A percentile compares a stretch with the other conserved stretches of the same genome.
These are phyloP conservation scores for Lasioglossum figueresi DNA, from an alignment of 2,888 invertebrate species.

Conservation along the genomic window DNA sequence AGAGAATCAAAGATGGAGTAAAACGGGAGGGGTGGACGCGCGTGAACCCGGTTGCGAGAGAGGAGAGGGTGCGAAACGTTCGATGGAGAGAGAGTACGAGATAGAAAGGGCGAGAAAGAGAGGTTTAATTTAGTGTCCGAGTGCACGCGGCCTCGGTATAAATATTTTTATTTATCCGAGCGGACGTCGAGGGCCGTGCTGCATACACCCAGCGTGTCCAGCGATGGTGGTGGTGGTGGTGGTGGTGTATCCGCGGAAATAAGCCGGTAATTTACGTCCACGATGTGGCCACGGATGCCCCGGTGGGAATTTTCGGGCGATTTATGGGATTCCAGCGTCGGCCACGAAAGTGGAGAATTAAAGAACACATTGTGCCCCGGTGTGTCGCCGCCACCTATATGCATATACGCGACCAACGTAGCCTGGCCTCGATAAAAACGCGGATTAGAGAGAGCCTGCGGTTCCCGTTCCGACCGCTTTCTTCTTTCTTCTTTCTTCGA, in stretches of 20 bases:
- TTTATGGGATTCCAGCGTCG: conserved; percentile 76
- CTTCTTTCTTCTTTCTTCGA: conserved; percentile 1
- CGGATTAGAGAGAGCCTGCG: conserved; percentile 65
- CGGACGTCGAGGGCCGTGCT: conserved; percentile 54
- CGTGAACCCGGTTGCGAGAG: neutral
- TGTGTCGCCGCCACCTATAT: conserved; percentile 43
- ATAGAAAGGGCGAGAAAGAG: conserved; percentile 10
- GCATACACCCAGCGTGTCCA: conserved; percentile 21
- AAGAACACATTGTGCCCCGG: conserved; percentile 74
- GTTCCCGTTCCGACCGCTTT: neutral
- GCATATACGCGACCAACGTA: neutral
- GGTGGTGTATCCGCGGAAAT: conserved; percentile 72
- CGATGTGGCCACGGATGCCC: conserved; percentile 62
- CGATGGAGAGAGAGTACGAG: neutral
- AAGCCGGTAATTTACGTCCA: conserved; percentile 81
- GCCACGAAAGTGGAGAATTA: conserved; percentile 76
- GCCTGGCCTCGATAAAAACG: conserved; percentile 72
- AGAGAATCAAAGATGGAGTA: conserved; percentile 7
- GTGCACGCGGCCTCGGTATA: conserved; percentile 78
- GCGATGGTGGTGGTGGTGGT: conserved; percentile 48
- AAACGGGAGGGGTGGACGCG: conserved; percentile 10
- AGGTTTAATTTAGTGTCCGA: conserved; percentile 79
- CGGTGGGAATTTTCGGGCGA: conserved; percentile 78
- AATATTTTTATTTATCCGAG: conserved; percentile 81
- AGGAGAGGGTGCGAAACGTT: neutral